A percentile compares a stretch with the other conserved stretches of the same genome.
Evolutionary conservation across 2,113 vertebrate genomes (phyloP).

Genomic region (Elachura formosa): DNA sequence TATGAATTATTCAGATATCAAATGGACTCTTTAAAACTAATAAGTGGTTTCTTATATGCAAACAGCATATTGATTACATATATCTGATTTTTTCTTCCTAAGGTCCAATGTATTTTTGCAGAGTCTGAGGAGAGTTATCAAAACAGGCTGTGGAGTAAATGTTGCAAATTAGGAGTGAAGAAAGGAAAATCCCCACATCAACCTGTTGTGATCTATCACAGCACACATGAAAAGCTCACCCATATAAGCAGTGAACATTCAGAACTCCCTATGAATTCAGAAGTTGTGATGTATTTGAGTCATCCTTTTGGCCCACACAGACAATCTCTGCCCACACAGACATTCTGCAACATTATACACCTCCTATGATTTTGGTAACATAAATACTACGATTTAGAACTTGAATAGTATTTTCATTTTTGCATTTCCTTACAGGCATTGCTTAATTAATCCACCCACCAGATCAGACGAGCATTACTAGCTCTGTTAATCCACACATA

Average conservation of each 20-base stretch:
- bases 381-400: background rate
- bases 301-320: background rate
- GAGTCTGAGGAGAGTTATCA: background rate
- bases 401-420: background rate
- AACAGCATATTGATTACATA: background rate
- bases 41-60: background rate
- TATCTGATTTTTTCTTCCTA: background rate
- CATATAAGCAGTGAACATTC: background rate
- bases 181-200: background rate
- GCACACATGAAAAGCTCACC: background rate
- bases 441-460: background rate
- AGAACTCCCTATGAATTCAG: background rate
- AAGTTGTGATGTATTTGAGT: background rate
- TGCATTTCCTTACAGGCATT: background rate
- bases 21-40: background rate
- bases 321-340: background rate
- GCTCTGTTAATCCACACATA: background rate
- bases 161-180: background rate
- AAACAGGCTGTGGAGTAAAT: background rate
- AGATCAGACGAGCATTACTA: background rate
- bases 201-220: background rate
- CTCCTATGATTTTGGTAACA: background rate
- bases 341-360: background rate
- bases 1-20: background rate
- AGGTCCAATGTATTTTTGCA: background rate